phyloP scores from a whole-genome alignment of 2,797 vertebrate genomes.

The Carcharodon carcharias region DNA sequence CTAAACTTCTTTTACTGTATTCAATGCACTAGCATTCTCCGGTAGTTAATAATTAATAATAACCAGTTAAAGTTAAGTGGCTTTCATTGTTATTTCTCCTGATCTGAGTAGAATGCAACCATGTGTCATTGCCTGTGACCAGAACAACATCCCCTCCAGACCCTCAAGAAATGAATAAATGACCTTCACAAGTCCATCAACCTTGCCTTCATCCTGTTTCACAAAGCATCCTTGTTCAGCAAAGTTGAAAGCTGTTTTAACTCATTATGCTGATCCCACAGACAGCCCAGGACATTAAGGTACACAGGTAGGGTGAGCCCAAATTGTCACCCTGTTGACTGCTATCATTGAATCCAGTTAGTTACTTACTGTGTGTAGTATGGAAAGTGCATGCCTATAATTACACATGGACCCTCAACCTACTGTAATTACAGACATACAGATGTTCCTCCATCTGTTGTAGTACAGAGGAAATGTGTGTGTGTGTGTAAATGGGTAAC shows the following conservation, averaged over 20 bases:
- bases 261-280: no score
- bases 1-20: background rate
- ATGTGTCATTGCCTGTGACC: background rate
- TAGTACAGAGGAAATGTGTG: no score
- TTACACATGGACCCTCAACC: no score
- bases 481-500: background rate
- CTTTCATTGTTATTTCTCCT: background rate
- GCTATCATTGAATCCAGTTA: no score
- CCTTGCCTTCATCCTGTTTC: background rate
- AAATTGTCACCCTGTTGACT: background rate
- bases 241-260: background rate
- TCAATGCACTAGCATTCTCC: background rate
- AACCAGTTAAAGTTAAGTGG: background rate
- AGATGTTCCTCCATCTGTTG: no score
- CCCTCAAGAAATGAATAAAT: background rate
- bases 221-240: background rate
- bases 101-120: background rate
- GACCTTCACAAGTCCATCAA: background rate
- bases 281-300: background rate
- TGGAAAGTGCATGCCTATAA: no score
- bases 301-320: background rate
- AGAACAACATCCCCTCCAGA: no score
- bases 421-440: no score
- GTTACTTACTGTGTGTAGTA: no score
- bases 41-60: background rate